A percentile compares a stretch with the other conserved stretches of the same genome.
phyloP scores from a whole-genome alignment of 2,113 vertebrate species.

The Poeciliopsis prolifica region DNA sequence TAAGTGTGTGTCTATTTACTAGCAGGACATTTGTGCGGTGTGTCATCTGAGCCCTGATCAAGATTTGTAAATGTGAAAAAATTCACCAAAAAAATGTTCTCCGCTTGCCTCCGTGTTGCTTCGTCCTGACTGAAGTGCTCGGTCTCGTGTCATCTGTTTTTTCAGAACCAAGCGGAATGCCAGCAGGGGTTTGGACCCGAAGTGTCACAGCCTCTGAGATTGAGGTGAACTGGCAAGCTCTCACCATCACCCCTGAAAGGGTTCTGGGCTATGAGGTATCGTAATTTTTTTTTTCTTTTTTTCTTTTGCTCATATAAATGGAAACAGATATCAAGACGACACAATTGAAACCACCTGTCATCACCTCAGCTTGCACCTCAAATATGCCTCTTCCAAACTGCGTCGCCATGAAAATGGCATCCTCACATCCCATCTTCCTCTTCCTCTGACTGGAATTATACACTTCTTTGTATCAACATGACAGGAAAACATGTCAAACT shows the following conservation, averaged over 20 bases:
- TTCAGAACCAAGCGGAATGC: constrained; percentile 89
- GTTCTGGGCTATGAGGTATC: constrained; percentile 95
- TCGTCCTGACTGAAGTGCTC: constrained; percentile 31
- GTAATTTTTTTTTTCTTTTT: constrained; percentile 42
- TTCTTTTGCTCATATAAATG: constrained; percentile 68
- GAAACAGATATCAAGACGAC: constrained; percentile 65
- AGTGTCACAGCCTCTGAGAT: constrained; percentile 92
- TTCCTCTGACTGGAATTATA: constrained; percentile 60
- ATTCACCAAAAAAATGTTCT: not conserved
- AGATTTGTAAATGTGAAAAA: constrained; percentile 42
- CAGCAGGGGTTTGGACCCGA: constrained; percentile 83
- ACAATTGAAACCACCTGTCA: constrained; percentile 63
- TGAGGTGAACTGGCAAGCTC: constrained; percentile 87
- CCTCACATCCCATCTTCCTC: constrained; percentile 38
- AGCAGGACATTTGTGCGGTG: constrained; percentile 51
- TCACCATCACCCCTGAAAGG: constrained; percentile 88
- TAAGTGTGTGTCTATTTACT: constrained; percentile 45
- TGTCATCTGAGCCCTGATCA: constrained; percentile 55
- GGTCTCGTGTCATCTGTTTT: constrained; percentile 62
- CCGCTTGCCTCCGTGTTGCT: constrained; percentile 39
- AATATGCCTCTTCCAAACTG: constrained; percentile 53
- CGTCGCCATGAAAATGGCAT: constrained; percentile 64
- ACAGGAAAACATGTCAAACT: constrained; percentile 53
- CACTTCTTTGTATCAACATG: constrained; percentile 49
- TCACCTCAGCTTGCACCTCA: constrained; percentile 59